phyloP scores from a whole-genome alignment of 2,113 vertebrate genomes.

The Toxotes chatareus region DNA sequence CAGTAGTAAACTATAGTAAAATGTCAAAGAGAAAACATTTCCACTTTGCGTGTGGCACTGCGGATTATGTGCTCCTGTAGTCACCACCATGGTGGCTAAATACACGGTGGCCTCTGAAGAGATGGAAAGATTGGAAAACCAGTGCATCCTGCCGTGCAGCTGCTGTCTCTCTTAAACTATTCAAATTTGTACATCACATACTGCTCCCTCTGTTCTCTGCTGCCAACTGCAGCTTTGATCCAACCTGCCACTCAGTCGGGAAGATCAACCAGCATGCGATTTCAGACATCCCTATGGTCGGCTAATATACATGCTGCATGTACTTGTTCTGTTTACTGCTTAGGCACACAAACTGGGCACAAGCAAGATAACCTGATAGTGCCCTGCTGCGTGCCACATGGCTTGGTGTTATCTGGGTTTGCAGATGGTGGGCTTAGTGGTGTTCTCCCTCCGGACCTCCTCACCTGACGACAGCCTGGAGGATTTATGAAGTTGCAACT shows the following conservation, averaged over 20 bases:
- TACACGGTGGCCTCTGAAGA: constrained; percentile 57
- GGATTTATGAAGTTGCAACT: constrained; percentile 28
- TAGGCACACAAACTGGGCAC: constrained; percentile 65
- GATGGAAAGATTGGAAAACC: constrained; percentile 40
- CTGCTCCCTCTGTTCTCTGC: constrained; percentile 57
- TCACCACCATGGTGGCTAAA: constrained; percentile 61
- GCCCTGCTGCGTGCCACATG: constrained; percentile 72
- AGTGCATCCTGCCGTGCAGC: constrained; percentile 55
- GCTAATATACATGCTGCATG: constrained; percentile 72
- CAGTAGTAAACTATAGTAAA: constrained; percentile 33
- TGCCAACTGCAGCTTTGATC: constrained; percentile 69
- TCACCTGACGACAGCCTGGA: constrained; percentile 59
- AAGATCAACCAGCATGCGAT: constrained; percentile 68
- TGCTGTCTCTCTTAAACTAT: constrained; percentile 72
- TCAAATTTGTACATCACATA: constrained; percentile 68
- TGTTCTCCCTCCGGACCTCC: constrained; percentile 51
- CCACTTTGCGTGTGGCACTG: constrained; percentile 22
- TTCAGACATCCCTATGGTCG: constrained; percentile 61
- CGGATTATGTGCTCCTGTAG: constrained; percentile 48
- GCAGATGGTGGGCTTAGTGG: constrained; percentile 72
- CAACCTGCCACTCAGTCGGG: constrained; percentile 75
- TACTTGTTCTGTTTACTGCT: constrained; percentile 71
- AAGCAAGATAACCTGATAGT: constrained; percentile 73
- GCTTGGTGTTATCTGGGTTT: constrained; percentile 73
- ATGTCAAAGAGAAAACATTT: constrained; percentile 52